phyloP scores from a whole-genome alignment of 1,140 invertebrate genomes.

The Wiebesia pumilae region DNA sequence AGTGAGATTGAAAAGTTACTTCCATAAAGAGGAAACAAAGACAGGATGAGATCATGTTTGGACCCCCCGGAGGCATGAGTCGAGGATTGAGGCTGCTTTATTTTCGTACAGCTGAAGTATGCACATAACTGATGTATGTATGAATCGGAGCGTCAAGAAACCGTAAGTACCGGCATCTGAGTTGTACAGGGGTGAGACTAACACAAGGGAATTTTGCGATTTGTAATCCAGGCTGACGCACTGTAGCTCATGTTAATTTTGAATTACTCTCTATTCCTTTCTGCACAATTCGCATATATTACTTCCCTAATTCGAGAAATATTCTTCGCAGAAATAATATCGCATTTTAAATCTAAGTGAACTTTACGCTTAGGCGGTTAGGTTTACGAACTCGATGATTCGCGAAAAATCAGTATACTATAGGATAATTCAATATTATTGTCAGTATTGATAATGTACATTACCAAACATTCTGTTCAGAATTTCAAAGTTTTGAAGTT shows the following conservation, averaged over 20 bases:
- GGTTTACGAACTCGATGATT: no score
- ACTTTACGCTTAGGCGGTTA: background rate
- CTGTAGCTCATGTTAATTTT: background rate
- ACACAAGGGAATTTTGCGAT: conserved; percentile 21
- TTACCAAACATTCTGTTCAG: no score
- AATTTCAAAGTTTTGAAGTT: no score
- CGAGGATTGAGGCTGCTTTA: conserved; percentile 10
- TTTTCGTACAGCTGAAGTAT: conserved; percentile 40
- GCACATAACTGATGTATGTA: conserved; percentile 47
- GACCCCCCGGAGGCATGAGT: background rate
- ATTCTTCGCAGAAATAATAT: background rate
- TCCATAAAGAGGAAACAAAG: background rate
- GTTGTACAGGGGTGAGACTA: conserved; percentile 35
- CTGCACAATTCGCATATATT: background rate
- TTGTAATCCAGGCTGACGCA: conserved; percentile 30
- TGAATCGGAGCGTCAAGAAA: conserved; percentile 34
- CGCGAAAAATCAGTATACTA: no score
- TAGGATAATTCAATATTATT: no score
- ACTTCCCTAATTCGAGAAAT: background rate
- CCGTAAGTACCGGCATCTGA: background rate
- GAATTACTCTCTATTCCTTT: background rate
- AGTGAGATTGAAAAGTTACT: background rate
- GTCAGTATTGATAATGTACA: no score
- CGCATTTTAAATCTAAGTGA: background rate
- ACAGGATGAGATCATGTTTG: background rate